phyloP scores from a whole-genome alignment of 2,797 vertebrate species.

The Myotis myotis region DNA sequence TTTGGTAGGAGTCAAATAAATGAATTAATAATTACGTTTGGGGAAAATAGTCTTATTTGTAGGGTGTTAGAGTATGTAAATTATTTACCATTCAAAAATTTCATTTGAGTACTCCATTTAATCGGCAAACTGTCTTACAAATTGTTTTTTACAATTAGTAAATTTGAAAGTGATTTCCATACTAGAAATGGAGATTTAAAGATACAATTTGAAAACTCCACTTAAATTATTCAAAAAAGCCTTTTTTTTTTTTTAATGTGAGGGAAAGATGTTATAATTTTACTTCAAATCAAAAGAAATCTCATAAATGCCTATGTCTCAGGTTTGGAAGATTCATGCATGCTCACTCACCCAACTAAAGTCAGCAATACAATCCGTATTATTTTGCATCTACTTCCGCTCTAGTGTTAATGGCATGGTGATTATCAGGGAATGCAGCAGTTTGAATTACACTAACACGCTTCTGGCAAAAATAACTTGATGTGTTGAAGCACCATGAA shows the following conservation, averaged over 20 bases:
- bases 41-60: not conserved
- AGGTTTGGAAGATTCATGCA: not conserved
- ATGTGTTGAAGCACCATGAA: constrained; percentile 57
- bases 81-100: not conserved
- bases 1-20: not conserved
- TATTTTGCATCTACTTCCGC: not conserved
- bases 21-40: not conserved
- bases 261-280: not conserved
- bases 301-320: not conserved
- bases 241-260: not conserved
- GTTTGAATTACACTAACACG: constrained; percentile 53
- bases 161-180: not conserved
- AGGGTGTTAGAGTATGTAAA: not conserved
- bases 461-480: constrained; percentile 64
- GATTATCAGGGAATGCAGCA: constrained; percentile 2
- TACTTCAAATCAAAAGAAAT: constrained; percentile 3
- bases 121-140: not conserved
- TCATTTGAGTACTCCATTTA: not conserved
- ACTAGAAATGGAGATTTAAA: not conserved
- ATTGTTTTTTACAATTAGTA: not conserved
- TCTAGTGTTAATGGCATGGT: constrained; percentile 40
- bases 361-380: not conserved
- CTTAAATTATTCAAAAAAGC: not conserved
- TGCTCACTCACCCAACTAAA: not conserved
- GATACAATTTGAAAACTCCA: not conserved